Evolutionary conservation across 2,797 vertebrate species (phyloP).

Genomic region (Psittacula echo): DNA sequence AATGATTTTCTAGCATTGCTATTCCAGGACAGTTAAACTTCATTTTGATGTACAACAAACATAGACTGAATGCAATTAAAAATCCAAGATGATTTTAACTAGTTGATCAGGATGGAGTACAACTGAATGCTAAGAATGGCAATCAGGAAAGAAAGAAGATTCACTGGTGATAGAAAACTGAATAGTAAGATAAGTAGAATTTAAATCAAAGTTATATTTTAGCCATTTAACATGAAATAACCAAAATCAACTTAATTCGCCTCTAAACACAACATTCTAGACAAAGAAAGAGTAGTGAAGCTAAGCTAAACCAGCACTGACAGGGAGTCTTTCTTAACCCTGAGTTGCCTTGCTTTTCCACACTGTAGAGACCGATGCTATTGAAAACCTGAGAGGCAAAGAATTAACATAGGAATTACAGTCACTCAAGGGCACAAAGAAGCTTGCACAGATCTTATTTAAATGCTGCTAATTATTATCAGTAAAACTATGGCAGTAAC

Average conservation of each 20-base stretch:
- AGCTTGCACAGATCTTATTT: neutral
- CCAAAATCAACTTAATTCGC: neutral
- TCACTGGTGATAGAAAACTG: neutral
- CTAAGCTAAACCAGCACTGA: neutral
- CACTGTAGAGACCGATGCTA: neutral
- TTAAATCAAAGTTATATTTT: neutral
- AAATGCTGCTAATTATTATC: neutral
- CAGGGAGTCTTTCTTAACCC: neutral
- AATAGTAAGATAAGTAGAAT: neutral
- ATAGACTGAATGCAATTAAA: neutral
- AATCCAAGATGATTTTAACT: neutral
- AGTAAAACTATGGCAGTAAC: neutral
- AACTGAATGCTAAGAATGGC: neutral
- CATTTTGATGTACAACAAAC: neutral
- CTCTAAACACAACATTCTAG: neutral
- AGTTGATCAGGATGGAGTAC: neutral
- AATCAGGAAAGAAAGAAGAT: neutral
- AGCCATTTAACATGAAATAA: neutral
- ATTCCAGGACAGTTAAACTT: neutral
- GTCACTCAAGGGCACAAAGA: neutral
- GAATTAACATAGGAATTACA: neutral
- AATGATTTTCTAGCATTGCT: neutral
- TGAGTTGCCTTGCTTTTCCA: neutral
- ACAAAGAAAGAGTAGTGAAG: neutral
- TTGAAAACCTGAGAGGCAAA: neutral